Evolutionary conservation across 2,113 vertebrate genomes (phyloP).

Genomic region (Microcebus murinus): DNA sequence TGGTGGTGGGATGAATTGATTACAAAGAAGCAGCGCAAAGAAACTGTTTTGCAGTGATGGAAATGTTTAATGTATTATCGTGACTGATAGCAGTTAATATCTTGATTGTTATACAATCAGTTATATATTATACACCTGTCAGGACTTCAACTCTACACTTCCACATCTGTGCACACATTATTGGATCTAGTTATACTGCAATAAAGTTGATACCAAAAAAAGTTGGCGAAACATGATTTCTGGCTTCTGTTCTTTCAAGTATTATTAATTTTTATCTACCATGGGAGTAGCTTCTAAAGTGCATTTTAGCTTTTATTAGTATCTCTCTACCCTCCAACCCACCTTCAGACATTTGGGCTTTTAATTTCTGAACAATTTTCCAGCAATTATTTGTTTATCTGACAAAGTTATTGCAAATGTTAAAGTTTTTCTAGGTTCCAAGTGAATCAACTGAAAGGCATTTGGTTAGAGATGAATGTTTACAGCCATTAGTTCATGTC

Average conservation of each 20-base stretch:
- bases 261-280: neutral
- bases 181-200: neutral
- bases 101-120: neutral
- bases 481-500: slow-evolving; percentile 34
- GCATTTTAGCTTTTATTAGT: neutral
- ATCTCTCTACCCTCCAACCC: neutral
- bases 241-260: neutral
- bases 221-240: neutral
- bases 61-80: neutral
- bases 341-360: neutral
- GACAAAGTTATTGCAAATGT: slow-evolving; percentile 11
- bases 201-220: neutral
- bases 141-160: neutral
- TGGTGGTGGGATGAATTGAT: neutral
- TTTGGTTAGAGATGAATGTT: slow-evolving; percentile 56
- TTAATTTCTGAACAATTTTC: slow-evolving; percentile 52
- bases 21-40: neutral
- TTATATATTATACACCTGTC: neutral
- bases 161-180: neutral
- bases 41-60: neutral
- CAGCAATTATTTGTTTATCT: slow-evolving; percentile 18
- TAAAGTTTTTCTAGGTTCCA: neutral
- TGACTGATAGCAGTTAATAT: neutral
- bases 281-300: neutral
- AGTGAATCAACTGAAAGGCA: neutral